Conservation (phyloP, 2,113 vertebrate species). For the Anguilla rostrata region DNA sequence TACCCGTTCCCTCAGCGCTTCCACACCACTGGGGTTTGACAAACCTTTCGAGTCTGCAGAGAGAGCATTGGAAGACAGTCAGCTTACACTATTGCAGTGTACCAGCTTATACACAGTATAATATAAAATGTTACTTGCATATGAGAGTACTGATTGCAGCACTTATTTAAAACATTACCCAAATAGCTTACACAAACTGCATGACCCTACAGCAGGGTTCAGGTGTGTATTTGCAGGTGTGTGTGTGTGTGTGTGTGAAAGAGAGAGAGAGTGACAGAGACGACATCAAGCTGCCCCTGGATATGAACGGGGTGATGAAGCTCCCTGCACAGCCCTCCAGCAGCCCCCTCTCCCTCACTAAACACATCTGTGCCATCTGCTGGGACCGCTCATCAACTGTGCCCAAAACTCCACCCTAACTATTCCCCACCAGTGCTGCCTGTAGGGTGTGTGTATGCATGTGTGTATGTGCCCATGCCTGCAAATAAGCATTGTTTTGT, state of each 20-base stretch:
- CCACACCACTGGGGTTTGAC: conserved; percentile 78
- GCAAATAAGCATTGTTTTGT: no score
- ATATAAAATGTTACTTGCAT: neutral
- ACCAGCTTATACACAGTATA: neutral
- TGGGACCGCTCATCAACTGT: conserved; percentile 88
- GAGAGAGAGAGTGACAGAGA: conserved; percentile 53
- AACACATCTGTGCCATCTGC: conserved; percentile 99
- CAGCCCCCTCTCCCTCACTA: conserved; percentile 85
- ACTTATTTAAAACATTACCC: neutral
- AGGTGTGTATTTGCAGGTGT: neutral
- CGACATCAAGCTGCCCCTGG: conserved; percentile 95
- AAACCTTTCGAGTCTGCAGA: conserved; percentile 78
- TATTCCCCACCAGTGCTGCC: neutral
- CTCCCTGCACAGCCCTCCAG: conserved; percentile 84
- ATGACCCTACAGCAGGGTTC: neutral
- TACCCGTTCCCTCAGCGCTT: conserved; percentile 79
- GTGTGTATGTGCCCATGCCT: no score
- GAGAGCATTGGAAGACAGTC: neutral
- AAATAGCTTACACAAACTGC: neutral
- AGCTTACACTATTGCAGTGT: neutral
- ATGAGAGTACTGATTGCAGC: neutral
- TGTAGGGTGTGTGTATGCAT: neutral
- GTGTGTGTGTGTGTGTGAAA: no score
- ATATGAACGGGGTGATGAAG: conserved; percentile 97
- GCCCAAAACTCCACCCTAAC: neutral